phyloP scores from a whole-genome alignment of 2,888 invertebrate genomes.

The Rapana venosa region DNA sequence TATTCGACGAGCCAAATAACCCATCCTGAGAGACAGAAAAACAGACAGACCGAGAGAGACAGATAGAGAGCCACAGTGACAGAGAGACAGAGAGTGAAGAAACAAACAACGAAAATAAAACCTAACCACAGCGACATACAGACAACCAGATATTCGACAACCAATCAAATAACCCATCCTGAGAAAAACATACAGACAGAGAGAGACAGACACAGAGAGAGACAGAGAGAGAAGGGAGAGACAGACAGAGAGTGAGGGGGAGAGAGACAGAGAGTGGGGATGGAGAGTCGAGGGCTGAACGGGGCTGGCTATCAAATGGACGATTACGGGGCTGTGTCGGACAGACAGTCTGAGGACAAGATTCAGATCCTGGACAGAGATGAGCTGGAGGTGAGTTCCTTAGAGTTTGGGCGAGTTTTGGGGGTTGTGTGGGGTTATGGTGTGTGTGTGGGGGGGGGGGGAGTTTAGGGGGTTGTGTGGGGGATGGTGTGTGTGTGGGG shows the following conservation, averaged over 20 bases:
- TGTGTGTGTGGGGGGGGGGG: too few species aligned
- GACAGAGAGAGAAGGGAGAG: not conserved
- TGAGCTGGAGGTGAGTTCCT: not conserved
- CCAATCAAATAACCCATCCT: not conserved
- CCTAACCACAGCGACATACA: too few species aligned
- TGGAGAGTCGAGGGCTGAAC: conserved; percentile 80
- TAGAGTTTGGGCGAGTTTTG: too few species aligned
- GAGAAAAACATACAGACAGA: not conserved
- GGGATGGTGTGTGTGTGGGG: too few species aligned
- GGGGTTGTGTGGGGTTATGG: too few species aligned
- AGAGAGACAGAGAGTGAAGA: too few species aligned
- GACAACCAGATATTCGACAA: too few species aligned
- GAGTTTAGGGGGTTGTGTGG: too few species aligned
- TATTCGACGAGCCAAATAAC: not conserved
- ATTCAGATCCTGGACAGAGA: conserved; percentile 53
- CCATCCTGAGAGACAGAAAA: not conserved
- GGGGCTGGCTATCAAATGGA: conserved; percentile 79
- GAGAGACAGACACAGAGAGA: not conserved
- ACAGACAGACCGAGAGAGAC: not conserved
- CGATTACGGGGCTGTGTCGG: conserved; percentile 56
- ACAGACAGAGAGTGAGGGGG: not conserved
- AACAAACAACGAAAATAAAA: too few species aligned
- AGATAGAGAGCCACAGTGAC: too few species aligned
- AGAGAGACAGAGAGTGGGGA: not conserved
- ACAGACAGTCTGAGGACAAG: conserved; percentile 56